These are phyloP conservation scores for Corythaixoides concolor DNA, from an alignment of 2,113 vertebrate genomes.

Conservation along the genomic window DNA sequence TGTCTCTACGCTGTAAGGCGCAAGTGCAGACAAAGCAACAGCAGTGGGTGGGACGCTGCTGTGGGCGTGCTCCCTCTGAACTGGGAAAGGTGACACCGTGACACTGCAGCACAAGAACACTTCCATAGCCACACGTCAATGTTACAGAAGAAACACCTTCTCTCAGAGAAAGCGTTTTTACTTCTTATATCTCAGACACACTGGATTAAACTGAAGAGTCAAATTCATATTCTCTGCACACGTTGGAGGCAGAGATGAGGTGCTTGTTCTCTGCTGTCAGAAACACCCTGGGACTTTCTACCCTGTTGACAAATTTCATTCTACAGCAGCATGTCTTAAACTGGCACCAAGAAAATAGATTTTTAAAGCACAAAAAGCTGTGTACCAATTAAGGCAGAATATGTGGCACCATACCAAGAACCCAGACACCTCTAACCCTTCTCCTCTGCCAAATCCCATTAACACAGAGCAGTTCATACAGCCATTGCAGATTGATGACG, in stretches of 20 bases:
- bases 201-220: fast-evolving
- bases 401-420: fast-evolving
- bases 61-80: fast-evolving
- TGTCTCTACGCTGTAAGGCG: background rate
- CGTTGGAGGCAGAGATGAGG: background rate
- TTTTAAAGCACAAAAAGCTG: background rate
- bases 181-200: no score
- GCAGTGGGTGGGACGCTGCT: background rate
- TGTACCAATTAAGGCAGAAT: background rate
- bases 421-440: background rate
- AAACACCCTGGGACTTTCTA: background rate
- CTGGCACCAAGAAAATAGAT: background rate
- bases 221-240: fast-evolving
- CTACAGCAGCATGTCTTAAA: background rate
- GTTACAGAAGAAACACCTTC: background rate
- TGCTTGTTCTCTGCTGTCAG: background rate
- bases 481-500: background rate
- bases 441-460: background rate
- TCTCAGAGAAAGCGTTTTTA: background rate
- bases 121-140: background rate
- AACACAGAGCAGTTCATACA: background rate
- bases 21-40: background rate
- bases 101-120: fast-evolving
- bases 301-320: background rate
- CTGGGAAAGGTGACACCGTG: no score